Evolutionary conservation across 2,888 invertebrate genomes (phyloP).

Genomic region (Amphiduros pacificus): DNA sequence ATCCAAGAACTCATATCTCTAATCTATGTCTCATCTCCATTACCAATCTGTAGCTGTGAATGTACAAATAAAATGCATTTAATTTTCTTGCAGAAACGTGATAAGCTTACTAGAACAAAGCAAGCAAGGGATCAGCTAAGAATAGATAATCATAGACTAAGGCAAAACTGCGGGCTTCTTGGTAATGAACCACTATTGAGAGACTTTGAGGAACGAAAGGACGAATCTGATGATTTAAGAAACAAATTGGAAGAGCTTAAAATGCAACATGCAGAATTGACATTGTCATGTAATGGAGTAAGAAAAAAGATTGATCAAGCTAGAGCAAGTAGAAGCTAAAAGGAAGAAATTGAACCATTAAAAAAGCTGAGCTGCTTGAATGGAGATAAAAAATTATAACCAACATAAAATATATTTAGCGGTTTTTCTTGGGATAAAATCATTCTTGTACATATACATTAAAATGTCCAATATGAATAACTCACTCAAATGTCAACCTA

Average conservation of each 20-base stretch:
- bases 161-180: constrained; percentile 63
- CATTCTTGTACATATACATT: too few species aligned
- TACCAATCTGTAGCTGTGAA: too few species aligned
- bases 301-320: constrained; percentile 56
- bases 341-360: too few species aligned
- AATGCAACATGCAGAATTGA: constrained; percentile 55
- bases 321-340: too few species aligned
- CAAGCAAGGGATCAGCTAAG: constrained; percentile 61
- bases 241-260: constrained; percentile 49
- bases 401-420: too few species aligned
- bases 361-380: too few species aligned
- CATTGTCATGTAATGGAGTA: constrained; percentile 52
- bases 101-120: constrained; percentile 57
- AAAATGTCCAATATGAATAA: too few species aligned
- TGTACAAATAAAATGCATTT: not conserved
- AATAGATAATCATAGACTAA: constrained; percentile 58
- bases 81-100: constrained; percentile 50
- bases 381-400: too few species aligned
- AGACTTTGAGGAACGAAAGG: constrained; percentile 62
- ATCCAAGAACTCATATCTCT: too few species aligned
- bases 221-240: constrained; percentile 46
- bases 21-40: too few species aligned
- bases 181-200: constrained; percentile 62
- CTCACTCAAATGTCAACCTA: too few species aligned
- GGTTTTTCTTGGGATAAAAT: too few species aligned